phyloP scores from a whole-genome alignment of 2,888 invertebrate species.

The Barypeithes pellucidus region DNA sequence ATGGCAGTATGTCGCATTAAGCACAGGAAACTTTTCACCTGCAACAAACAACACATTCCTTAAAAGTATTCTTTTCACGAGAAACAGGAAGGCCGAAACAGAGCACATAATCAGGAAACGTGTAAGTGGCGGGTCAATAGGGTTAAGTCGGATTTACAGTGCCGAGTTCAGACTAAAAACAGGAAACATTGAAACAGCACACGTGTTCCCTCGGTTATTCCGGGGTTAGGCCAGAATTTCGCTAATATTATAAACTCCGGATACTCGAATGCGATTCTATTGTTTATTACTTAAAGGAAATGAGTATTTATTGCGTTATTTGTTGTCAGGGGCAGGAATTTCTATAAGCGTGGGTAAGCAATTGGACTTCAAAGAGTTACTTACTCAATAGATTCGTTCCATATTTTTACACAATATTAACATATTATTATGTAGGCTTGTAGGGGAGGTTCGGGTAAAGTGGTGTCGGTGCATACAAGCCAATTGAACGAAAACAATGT shows the following conservation, averaged over 20 bases:
- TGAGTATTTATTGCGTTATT: background rate
- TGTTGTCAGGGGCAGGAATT: background rate
- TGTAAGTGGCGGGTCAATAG: conserved; percentile 43
- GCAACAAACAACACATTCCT: conserved; percentile 8
- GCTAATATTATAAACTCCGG: conserved; percentile 29
- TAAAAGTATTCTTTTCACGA: conserved; percentile 24
- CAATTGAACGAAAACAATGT: too few species aligned
- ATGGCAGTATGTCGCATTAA: conserved; percentile 4
- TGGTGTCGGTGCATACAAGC: too few species aligned
- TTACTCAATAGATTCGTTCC: too few species aligned
- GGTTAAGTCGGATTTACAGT: conserved; percentile 43
- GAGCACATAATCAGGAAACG: conserved; percentile 42
- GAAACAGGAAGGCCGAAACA: conserved; percentile 34
- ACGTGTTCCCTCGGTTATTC: conserved; percentile 33
- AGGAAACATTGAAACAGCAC: conserved; percentile 41
- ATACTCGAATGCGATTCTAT: conserved; percentile 17
- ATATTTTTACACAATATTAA: too few species aligned
- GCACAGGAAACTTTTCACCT: conserved; percentile 14
- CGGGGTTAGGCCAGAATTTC: conserved; percentile 19
- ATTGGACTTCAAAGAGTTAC: too few species aligned
- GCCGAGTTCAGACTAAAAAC: conserved; percentile 41
- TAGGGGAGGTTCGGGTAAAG: too few species aligned
- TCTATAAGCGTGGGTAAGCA: background rate
- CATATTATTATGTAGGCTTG: too few species aligned
- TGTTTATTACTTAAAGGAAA: conserved; percentile 14